Percentiles rank a stretch among this genome's conserved stretches.
Conservation (phyloP, 2,888 invertebrate species). For the Eurytoma adleriae region DNA sequence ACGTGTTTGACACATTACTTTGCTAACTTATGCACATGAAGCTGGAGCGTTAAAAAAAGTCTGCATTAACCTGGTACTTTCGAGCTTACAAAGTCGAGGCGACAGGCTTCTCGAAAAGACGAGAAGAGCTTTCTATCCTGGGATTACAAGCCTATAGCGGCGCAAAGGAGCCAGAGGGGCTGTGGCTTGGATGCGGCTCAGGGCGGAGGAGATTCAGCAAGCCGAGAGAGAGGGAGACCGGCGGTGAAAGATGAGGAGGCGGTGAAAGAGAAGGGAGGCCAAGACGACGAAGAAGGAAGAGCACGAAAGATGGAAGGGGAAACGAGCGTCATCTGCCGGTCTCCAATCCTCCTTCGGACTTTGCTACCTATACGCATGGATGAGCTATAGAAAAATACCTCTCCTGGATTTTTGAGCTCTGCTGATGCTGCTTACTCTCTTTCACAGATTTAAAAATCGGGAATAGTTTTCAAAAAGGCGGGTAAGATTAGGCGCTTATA, state of each 20-base stretch:
- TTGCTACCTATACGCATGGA: conserved; percentile 54
- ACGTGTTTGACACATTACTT: not conserved
- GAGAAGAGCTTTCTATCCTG: conserved; percentile 57
- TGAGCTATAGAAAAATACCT: conserved; percentile 65
- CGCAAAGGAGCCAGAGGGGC: conserved; percentile 14
- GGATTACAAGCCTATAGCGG: conserved; percentile 61
- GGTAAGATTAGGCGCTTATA: not conserved
- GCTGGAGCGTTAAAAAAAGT: conserved; percentile 21
- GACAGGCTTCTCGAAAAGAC: conserved; percentile 47
- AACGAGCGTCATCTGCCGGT: conserved; percentile 70
- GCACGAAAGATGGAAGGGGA: conserved; percentile 54
- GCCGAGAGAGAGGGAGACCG: conserved; percentile 41
- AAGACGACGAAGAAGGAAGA: conserved; percentile 11
- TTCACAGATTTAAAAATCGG: conserved; percentile 7
- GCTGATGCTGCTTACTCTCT: conserved; percentile 47
- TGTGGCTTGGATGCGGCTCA: not conserved
- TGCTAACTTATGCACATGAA: not conserved
- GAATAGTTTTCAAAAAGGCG: conserved; percentile 16
- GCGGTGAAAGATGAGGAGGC: conserved; percentile 53
- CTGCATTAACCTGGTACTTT: conserved; percentile 47
- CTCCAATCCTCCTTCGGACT: conserved; percentile 67
- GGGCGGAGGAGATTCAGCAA: not conserved
- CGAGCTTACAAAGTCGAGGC: conserved; percentile 50
- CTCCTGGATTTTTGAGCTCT: conserved; percentile 65
- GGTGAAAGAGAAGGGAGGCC: conserved; percentile 9